These are phyloP conservation scores for Hippocampus abdominalis DNA, from an alignment of 2,113 vertebrate species.

Conservation along the genomic window DNA sequence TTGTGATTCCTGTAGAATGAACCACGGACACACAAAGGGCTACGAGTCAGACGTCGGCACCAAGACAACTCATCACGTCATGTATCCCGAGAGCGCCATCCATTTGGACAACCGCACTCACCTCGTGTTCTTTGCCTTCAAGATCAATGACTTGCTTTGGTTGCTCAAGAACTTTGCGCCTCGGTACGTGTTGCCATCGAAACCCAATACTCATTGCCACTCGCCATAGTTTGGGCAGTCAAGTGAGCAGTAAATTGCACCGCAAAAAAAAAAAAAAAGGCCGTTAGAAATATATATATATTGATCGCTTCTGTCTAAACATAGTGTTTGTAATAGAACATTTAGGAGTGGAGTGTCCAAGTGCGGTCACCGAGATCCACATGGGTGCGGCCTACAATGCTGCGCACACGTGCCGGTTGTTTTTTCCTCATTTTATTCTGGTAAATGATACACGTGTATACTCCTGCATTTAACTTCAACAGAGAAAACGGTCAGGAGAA, in stretches of 20 bases:
- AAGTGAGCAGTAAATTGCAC: neutral
- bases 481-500: neutral
- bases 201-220: neutral
- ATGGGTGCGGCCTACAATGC: no score
- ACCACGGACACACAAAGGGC: constrained; percentile 3
- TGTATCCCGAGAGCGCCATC: constrained; percentile 36
- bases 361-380: no score
- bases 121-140: constrained; percentile 37
- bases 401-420: no score
- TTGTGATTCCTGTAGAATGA: constrained; percentile 18
- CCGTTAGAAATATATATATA: no score
- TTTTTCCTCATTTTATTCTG: neutral
- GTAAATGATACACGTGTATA: neutral
- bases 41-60: constrained; percentile 28
- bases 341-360: no score
- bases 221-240: neutral
- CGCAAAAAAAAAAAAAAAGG: neutral
- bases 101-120: constrained; percentile 23
- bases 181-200: neutral
- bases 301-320: no score
- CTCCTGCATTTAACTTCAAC: constrained; percentile 10
- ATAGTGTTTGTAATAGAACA: no score
- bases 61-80: constrained; percentile 27
- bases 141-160: constrained; percentile 30
- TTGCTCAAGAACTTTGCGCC: constrained; percentile 18